Conservation (phyloP, 2,113 vertebrate genomes). For the Paraplagusia blochii region DNA sequence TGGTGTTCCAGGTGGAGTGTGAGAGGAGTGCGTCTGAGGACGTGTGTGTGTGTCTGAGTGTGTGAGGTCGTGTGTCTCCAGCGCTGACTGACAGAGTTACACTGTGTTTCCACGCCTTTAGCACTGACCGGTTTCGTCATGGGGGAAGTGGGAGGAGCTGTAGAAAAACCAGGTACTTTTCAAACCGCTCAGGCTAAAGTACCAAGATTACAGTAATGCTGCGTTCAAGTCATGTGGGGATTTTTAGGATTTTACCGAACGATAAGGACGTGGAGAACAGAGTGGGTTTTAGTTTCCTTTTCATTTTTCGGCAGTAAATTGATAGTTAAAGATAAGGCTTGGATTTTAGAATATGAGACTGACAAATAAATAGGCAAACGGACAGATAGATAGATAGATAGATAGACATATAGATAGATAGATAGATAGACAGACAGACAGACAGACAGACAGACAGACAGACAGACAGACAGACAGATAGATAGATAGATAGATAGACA, state of each 20-base stretch:
- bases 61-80: not conserved
- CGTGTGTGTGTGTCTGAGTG: not conserved
- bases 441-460: no score
- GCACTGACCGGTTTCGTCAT: constrained; percentile 7
- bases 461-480: no score
- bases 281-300: no score
- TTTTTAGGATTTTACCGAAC: not conserved
- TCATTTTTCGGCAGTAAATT: no score
- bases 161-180: not conserved
- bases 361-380: no score
- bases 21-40: not conserved
- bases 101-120: not conserved
- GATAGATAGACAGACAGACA: no score
- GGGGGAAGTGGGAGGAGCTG: constrained; percentile 25
- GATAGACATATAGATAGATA: no score
- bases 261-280: no score
- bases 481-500: no score
- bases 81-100: constrained; percentile 12
- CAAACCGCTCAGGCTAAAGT: not conserved
- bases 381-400: no score
- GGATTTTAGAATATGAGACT: no score
- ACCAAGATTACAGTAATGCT: not conserved
- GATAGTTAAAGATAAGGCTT: no score
- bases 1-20: constrained; percentile 32
- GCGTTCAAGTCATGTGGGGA: constrained; percentile 26